phyloP scores from a whole-genome alignment of 2,113 vertebrate genomes.

The Plestiodon gilberti region DNA sequence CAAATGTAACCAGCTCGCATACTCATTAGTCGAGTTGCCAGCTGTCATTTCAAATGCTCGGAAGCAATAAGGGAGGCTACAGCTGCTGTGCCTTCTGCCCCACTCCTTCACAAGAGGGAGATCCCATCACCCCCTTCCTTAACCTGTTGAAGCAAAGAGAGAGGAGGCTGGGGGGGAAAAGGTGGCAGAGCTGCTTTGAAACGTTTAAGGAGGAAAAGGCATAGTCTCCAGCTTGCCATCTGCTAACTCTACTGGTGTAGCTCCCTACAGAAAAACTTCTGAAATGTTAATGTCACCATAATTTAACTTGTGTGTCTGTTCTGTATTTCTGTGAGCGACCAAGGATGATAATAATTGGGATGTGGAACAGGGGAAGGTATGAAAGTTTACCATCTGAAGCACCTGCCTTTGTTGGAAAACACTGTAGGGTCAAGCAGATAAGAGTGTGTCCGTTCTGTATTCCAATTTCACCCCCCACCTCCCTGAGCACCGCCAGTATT shows the following conservation, averaged over 20 bases:
- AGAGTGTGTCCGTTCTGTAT: too few species aligned
- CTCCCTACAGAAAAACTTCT: background rate
- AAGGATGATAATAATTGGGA: background rate
- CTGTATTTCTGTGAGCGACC: background rate
- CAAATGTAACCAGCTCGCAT: background rate
- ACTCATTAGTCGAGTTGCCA: too few species aligned
- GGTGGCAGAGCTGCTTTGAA: background rate
- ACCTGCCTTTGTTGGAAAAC: background rate
- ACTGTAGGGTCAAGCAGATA: too few species aligned
- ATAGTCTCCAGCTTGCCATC: background rate
- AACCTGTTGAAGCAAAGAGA: background rate
- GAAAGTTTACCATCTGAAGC: background rate
- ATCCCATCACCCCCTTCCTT: background rate
- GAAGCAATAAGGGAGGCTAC: background rate
- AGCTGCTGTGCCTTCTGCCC: background rate
- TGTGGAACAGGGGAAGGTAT: background rate
- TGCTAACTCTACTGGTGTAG: background rate
- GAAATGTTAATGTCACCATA: background rate
- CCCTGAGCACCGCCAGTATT: too few species aligned
- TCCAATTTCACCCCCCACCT: too few species aligned
- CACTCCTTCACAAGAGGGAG: background rate
- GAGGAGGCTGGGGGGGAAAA: background rate
- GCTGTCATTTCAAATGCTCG: background rate
- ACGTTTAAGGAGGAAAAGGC: too few species aligned
- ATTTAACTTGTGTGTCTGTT: too few species aligned